Percentiles rank a stretch among this genome's conserved stretches.
Conservation (phyloP, 2,113 vertebrate genomes). For the Misgurnus anguillicaudatus region DNA sequence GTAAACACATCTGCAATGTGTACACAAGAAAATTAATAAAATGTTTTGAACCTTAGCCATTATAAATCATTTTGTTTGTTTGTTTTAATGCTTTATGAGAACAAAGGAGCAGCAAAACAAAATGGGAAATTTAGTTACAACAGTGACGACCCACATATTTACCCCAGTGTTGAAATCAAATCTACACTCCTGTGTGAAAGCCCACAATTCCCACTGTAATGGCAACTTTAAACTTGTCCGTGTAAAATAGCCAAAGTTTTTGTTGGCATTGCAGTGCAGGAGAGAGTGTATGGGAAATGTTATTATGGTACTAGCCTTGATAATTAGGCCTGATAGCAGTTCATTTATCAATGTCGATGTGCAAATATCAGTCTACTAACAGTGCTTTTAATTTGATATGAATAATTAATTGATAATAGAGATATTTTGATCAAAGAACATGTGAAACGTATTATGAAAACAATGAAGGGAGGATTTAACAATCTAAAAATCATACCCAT, state of each 20-base stretch:
- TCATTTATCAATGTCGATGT: constrained; percentile 1
- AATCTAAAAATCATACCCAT: neutral
- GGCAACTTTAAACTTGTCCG: neutral
- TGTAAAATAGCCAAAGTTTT: neutral
- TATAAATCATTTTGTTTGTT: too few species aligned
- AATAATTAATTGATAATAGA: neutral
- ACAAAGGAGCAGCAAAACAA: too few species aligned
- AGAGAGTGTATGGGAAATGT: constrained; percentile 6
- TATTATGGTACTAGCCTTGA: neutral
- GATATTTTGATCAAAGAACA: constrained; percentile 6
- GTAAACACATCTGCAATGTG: too few species aligned
- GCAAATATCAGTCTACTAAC: neutral
- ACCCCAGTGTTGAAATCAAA: too few species aligned
- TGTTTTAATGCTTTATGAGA: too few species aligned
- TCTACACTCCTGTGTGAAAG: neutral
- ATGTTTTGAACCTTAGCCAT: too few species aligned
- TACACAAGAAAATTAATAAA: too few species aligned
- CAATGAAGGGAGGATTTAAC: neutral
- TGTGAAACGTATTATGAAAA: neutral
- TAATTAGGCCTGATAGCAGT: constrained; percentile 2
- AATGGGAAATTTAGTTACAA: too few species aligned
- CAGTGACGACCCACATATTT: too few species aligned
- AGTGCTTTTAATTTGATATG: neutral
- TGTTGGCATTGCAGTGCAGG: neutral
- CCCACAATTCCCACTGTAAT: neutral